These are phyloP conservation scores for Heteractis magnifica DNA, from an alignment of 92 coral and sea anemone species.

Conservation along the genomic window DNA sequence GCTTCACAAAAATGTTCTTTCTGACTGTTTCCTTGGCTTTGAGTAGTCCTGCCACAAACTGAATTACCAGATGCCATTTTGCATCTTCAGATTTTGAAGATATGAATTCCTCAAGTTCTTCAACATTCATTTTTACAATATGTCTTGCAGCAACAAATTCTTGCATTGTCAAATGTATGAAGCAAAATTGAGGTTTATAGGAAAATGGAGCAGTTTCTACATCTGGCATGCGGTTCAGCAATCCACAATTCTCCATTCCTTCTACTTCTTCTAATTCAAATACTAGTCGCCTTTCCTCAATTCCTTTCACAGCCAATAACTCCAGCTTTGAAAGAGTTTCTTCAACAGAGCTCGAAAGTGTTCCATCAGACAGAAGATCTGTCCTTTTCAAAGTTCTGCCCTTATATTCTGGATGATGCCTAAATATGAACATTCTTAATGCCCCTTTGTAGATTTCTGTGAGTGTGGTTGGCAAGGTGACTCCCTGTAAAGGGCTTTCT, in stretches of 20 bases:
- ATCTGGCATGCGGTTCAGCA: slow-evolving; percentile 41
- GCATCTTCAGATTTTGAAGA: slow-evolving; percentile 30
- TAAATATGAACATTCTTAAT: slow-evolving; percentile 38
- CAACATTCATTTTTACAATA: slow-evolving; percentile 34
- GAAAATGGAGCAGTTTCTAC: not conserved
- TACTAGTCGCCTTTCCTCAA: slow-evolving; percentile 30
- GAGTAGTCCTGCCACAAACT: slow-evolving; percentile 45
- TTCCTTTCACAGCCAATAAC: slow-evolving; percentile 15
- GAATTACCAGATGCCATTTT: slow-evolving; percentile 51
- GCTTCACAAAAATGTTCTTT: not conserved
- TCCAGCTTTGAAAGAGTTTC: slow-evolving; percentile 20
- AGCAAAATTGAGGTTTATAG: slow-evolving; percentile 24
- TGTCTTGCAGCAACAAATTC: slow-evolving; percentile 43
- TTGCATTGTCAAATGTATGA: slow-evolving; percentile 42
- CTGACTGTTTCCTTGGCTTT: slow-evolving; percentile 14
- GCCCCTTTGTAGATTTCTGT: slow-evolving; percentile 33
- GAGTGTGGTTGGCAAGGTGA: slow-evolving; percentile 21
- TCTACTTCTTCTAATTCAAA: slow-evolving; percentile 30
- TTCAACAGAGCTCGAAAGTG: slow-evolving; percentile 17
- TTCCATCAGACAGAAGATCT: not conserved
- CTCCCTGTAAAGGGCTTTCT: not conserved
- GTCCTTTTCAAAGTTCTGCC: not conserved
- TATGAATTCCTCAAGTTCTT: slow-evolving; percentile 24
- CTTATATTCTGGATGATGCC: slow-evolving; percentile 34
- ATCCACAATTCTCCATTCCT: slow-evolving; percentile 43